These are phyloP conservation scores for Lysiphlebus fabarum DNA, from an alignment of 1,140 invertebrate genomes.

Conservation along the genomic window DNA sequence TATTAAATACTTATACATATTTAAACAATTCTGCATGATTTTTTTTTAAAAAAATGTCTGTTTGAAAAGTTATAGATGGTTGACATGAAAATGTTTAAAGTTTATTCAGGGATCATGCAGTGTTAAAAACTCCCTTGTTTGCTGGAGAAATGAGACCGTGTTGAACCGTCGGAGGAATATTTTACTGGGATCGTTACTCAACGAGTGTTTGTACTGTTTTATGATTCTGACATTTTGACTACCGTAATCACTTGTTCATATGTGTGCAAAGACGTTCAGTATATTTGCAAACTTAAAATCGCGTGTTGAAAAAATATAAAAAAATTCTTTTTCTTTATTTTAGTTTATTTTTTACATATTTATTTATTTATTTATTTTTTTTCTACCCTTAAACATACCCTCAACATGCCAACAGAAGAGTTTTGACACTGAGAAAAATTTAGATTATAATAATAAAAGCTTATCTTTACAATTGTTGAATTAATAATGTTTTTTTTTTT, in stretches of 20 bases:
- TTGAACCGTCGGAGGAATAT: conserved; percentile 31
- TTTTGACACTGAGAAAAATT: no score
- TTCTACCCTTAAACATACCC: background rate
- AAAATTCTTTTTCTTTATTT: no score
- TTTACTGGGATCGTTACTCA: conserved; percentile 44
- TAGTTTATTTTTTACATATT: no score
- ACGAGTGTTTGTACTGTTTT: conserved; percentile 47
- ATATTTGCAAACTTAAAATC: conserved; percentile 28
- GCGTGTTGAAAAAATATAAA: conserved; percentile 26
- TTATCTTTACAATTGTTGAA: background rate
- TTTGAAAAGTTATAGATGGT: background rate
- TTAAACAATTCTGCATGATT: no score
- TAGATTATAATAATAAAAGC: background rate
- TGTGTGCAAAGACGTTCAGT: background rate
- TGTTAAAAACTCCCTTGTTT: conserved; percentile 50
- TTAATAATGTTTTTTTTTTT: no score
- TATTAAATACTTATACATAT: no score
- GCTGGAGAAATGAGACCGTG: conserved; percentile 33
- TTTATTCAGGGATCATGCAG: conserved; percentile 48
- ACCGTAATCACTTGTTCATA: conserved; percentile 28
- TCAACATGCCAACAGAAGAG: background rate
- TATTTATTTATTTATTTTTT: conserved; percentile 12
- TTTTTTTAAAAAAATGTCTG: background rate
- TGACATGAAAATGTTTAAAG: conserved; percentile 37
- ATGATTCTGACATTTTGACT: conserved; percentile 51